Conservation (phyloP, 30 jellyfish, hydroid and myxozoan species). For the Hydra vulgaris region DNA sequence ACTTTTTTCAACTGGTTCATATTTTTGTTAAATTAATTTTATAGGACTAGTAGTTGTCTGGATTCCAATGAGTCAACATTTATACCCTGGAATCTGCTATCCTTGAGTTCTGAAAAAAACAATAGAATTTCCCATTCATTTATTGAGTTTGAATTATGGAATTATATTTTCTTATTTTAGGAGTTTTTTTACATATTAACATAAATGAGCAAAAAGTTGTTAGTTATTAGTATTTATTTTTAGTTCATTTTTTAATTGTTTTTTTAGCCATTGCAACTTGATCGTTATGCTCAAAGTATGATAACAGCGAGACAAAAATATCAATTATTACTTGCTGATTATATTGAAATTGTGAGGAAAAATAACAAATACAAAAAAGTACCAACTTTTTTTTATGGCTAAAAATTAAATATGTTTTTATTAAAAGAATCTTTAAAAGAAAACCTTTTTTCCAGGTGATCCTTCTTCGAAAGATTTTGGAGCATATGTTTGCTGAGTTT, state of each 20-base stretch:
- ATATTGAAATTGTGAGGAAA: conserved; percentile 51
- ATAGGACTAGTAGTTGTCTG: no score
- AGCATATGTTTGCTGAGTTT: conserved; percentile 96
- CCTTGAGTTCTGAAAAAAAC: no score
- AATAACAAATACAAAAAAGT: conserved; percentile 63
- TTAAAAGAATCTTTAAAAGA: neutral
- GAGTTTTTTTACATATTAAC: no score
- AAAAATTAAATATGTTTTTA: no score
- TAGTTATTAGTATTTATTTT: neutral
- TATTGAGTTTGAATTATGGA: no score
- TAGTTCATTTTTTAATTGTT: neutral
- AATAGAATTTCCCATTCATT: no score
- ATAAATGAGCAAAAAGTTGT: no score
- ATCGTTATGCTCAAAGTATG: conserved; percentile 83
- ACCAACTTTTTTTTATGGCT: neutral
- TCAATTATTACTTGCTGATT: conserved; percentile 61
- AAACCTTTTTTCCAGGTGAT: conserved; percentile 41
- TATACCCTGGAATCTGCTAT: no score
- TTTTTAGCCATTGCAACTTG: conserved; percentile 53
- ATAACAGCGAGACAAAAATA: conserved; percentile 74
- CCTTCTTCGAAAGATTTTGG: conserved; percentile 58
- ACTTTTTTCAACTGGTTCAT: no score
- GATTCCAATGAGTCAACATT: no score
- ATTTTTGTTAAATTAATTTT: no score
- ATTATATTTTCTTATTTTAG: no score